These are phyloP conservation scores for Chymomyza costata DNA, from an alignment of 1,140 invertebrate species.

Conservation along the genomic window DNA sequence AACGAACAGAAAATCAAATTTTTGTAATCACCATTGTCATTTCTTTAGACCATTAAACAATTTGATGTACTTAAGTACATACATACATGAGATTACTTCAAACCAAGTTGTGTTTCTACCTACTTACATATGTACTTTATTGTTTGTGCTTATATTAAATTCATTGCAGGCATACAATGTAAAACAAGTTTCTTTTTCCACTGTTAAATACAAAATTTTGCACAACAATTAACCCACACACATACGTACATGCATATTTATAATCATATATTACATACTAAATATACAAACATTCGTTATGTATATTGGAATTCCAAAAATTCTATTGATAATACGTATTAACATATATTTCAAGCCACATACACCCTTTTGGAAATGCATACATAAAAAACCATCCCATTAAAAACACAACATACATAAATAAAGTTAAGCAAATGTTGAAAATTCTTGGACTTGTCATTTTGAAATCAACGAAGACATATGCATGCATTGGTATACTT, in stretches of 20 bases:
- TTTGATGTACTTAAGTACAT: too few relatives aligned
- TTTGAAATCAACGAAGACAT: conserved; percentile 29
- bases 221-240: conserved; percentile 7
- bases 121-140: conserved; percentile 11
- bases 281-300: conserved; percentile 14
- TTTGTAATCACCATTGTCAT: too few relatives aligned
- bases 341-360: too few relatives aligned
- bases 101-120: too few relatives aligned
- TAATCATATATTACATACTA: conserved; percentile 1
- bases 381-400: too few relatives aligned
- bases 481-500: conserved; percentile 13
- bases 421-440: conserved; percentile 46
- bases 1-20: too few relatives aligned
- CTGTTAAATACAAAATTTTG: conserved; percentile 4
- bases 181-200: neutral
- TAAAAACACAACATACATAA: conserved; percentile 35
- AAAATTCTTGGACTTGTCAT: conserved; percentile 46
- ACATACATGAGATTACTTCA: too few relatives aligned
- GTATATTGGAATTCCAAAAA: conserved; percentile 65
- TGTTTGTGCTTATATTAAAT: conserved; percentile 22
- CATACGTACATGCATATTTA: conserved; percentile 16
- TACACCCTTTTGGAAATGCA: conserved; percentile 38
- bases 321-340: conserved; percentile 37
- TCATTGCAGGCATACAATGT: conserved; percentile 6
- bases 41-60: too few relatives aligned